These are phyloP conservation scores for Corythoichthys intestinalis DNA, from an alignment of 2,113 vertebrate genomes.

Conservation along the genomic window DNA sequence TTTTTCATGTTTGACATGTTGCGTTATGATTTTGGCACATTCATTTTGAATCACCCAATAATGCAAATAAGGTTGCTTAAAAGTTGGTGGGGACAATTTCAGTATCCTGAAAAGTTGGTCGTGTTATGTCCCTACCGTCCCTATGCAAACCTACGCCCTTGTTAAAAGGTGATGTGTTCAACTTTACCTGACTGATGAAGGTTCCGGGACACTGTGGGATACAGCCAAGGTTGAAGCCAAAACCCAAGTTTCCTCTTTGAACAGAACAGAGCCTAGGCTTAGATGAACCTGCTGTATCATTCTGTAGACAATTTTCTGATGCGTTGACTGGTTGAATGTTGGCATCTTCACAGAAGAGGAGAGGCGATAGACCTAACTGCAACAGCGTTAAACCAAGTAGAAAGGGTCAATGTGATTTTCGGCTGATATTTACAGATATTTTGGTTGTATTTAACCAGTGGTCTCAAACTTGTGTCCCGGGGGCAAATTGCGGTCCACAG, in stretches of 20 bases:
- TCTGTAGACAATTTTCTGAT: conserved; percentile 7
- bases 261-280: conserved; percentile 55
- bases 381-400: conserved; percentile 1
- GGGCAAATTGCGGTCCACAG: too few relatives aligned
- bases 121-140: too few relatives aligned
- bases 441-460: too few relatives aligned
- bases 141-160: too few relatives aligned
- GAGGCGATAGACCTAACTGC: conserved; percentile 85
- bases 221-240: conserved; percentile 70
- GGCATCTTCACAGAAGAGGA: conserved; percentile 77
- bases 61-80: too few relatives aligned
- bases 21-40: too few relatives aligned
- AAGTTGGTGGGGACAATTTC: too few relatives aligned
- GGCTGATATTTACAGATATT: not conserved
- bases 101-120: too few relatives aligned
- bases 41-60: too few relatives aligned
- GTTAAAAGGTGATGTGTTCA: not conserved
- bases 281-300: not conserved
- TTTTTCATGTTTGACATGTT: too few relatives aligned
- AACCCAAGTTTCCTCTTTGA: conserved; percentile 60
- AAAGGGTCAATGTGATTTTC: not conserved
- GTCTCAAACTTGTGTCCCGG: too few relatives aligned
- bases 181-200: conserved; percentile 73
- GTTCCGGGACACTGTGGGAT: conserved; percentile 46
- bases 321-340: conserved; percentile 8